Percentiles rank a stretch among this genome's conserved stretches.
These are phyloP conservation scores for Hirtodrosophila confusa DNA, from an alignment of 2,888 invertebrate genomes.

Conservation along the genomic window DNA sequence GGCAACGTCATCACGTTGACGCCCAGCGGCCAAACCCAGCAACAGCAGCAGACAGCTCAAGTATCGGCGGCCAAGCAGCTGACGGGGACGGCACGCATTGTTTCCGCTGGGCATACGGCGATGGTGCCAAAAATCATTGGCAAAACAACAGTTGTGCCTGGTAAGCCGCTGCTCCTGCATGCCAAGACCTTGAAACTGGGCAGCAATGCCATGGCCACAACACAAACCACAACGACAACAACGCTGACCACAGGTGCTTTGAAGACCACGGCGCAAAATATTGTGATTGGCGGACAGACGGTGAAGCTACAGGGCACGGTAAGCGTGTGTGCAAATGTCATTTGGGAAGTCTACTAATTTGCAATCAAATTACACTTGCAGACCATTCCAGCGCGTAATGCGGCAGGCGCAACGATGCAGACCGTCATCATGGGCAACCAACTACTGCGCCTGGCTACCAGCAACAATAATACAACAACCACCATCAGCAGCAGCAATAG, in stretches of 20 bases:
- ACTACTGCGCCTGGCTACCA: conserved; percentile 77
- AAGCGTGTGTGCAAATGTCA: conserved; percentile 23
- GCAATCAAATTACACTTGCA: conserved; percentile 10
- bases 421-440: conserved; percentile 84
- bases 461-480: conserved; percentile 36
- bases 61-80: conserved; percentile 37
- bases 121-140: conserved; percentile 84
- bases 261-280: conserved; percentile 76
- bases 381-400: conserved; percentile 57
- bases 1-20: conserved; percentile 58
- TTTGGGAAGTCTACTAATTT: background rate
- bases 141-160: conserved; percentile 72
- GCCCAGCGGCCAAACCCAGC: conserved; percentile 35
- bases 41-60: conserved; percentile 81
- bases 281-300: conserved; percentile 83
- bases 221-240: conserved; percentile 72
- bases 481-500: conserved; percentile 55
- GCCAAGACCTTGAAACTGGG: conserved; percentile 64
- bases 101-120: conserved; percentile 77
- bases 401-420: conserved; percentile 70
- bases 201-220: conserved; percentile 83
- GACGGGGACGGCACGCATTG: conserved; percentile 56
- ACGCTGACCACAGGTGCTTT: conserved; percentile 79
- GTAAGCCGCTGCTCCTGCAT: conserved; percentile 64
- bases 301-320: conserved; percentile 83